A percentile compares a stretch with the other conserved stretches of the same genome.
Evolutionary conservation across 35 echinoderm and acorn worm species (phyloP).

Genomic region (Lytechinus variegatus): DNA sequence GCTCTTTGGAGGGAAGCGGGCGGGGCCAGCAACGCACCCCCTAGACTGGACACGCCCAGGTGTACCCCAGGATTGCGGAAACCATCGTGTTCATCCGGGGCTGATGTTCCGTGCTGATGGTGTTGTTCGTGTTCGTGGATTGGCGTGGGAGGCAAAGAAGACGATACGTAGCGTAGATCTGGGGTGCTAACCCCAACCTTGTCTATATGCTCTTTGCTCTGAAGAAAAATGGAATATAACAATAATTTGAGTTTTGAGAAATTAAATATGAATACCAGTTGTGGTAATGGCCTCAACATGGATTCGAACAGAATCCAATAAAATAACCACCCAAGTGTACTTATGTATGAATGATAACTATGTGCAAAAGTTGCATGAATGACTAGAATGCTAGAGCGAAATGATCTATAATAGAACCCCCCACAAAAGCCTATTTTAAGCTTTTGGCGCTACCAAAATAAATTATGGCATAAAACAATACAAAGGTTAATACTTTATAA

Average conservation of each 20-base stretch:
- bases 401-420: too few species aligned
- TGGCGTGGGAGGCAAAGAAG: neutral
- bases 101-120: neutral
- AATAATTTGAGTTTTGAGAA: neutral
- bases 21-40: neutral
- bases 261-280: too few species aligned
- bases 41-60: conserved; percentile 28
- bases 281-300: too few species aligned
- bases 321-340: too few species aligned
- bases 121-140: neutral
- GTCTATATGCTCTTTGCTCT: conserved; percentile 27
- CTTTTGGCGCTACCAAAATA: too few species aligned
- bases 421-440: too few species aligned
- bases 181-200: neutral
- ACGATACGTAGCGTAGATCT: neutral
- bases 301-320: too few species aligned
- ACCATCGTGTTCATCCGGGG: neutral
- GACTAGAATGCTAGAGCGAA: too few species aligned
- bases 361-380: too few species aligned
- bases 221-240: neutral
- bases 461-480: too few species aligned
- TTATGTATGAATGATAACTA: too few species aligned
- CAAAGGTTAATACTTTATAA: too few species aligned
- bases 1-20: neutral
- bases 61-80: neutral